Evolutionary conservation across 1,140 invertebrate genomes (phyloP).

Genomic region (Colletes gigas): DNA sequence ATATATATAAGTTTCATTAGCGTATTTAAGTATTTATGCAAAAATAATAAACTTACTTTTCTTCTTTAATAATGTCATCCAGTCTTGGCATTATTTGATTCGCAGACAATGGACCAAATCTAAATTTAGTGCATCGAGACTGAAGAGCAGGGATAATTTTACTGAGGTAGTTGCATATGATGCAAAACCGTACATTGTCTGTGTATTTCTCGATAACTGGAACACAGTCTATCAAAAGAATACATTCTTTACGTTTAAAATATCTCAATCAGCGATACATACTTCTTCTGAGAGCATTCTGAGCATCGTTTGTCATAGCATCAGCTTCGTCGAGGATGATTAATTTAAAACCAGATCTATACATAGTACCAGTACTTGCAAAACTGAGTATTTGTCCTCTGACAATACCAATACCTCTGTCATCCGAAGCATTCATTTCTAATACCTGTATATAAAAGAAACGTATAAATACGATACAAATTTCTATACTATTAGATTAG

Average conservation of each 20-base stretch:
- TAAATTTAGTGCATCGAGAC: constrained; percentile 97
- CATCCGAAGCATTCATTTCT: constrained; percentile 99
- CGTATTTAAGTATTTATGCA: constrained; percentile 1
- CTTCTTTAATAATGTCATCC: constrained; percentile 91
- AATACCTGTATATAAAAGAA: constrained; percentile 83
- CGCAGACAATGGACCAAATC: constrained; percentile 94
- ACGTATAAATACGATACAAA: background rate
- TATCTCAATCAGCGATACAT: constrained; percentile 69
- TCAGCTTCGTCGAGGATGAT: constrained; percentile 99
- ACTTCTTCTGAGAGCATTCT: constrained; percentile 98
- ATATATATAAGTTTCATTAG: background rate
- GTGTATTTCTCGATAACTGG: constrained; percentile 99
- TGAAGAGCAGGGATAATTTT: constrained; percentile 99
- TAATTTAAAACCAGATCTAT: constrained; percentile 96
- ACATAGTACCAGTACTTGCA: constrained; percentile 98
- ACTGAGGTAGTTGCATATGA: constrained; percentile 99
- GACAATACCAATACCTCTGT: constrained; percentile 98
- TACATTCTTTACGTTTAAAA: constrained; percentile 5
- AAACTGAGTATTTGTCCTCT: constrained; percentile 98
- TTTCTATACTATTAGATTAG: constrained; percentile 21
- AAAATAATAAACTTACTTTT: constrained; percentile 85
- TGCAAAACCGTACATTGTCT: constrained; percentile 98
- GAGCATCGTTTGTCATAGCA: constrained; percentile 99
- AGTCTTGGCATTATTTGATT: constrained; percentile 95
- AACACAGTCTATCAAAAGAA: constrained; percentile 63